Percentiles rank a stretch among this genome's conserved stretches.
Evolutionary conservation across 2,797 vertebrate genomes (phyloP).

Genomic region (Syngnathus acus): DNA sequence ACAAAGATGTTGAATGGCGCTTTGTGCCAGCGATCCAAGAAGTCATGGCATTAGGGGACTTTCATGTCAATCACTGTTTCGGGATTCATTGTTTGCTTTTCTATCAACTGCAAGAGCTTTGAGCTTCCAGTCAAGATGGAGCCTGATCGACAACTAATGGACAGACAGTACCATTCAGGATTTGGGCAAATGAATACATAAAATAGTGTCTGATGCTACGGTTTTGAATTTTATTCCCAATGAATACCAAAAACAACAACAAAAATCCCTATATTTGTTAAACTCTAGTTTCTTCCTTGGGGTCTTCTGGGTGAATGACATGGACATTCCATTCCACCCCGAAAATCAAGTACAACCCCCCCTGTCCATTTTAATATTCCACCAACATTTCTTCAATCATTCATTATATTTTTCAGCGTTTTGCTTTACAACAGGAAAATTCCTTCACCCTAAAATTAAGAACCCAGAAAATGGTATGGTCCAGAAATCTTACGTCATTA

Average conservation of each 20-base stretch:
- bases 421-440: background rate
- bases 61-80: background rate
- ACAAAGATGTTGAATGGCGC: slow-evolving; percentile 29
- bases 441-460: background rate
- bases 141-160: background rate
- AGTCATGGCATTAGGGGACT: slow-evolving; percentile 13
- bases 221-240: no score
- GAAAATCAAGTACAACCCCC: no score
- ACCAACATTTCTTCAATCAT: no score
- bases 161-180: background rate
- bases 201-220: no score
- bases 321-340: no score
- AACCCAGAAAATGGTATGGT: background rate
- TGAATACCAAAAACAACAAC: no score
- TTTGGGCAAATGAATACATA: background rate
- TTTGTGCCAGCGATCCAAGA: slow-evolving; percentile 34
- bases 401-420: background rate
- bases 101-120: background rate
- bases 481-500: background rate
- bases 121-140: background rate
- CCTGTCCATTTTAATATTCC: no score
- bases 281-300: no score
- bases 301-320: no score
- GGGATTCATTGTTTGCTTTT: background rate
- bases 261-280: no score